These are phyloP conservation scores for Tuberolachnus salignus DNA, from an alignment of 2,888 invertebrate species.

Conservation along the genomic window DNA sequence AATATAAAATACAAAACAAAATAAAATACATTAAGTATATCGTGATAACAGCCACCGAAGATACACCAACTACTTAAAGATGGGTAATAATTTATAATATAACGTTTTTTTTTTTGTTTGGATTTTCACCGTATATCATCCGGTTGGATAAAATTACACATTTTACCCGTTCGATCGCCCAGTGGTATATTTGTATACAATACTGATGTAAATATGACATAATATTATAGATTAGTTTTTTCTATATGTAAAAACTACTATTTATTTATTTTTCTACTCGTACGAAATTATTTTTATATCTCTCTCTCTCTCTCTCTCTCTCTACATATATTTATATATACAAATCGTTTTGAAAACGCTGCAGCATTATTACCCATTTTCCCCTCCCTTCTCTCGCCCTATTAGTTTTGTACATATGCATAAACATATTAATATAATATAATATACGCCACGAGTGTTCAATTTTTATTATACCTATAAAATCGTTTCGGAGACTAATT, in stretches of 20 bases:
- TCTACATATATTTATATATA: conserved; percentile 26
- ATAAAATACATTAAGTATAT: conserved; percentile 12
- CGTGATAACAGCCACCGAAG: background rate
- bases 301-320: too few species aligned
- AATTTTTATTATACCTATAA: conserved; percentile 44
- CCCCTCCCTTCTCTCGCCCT: background rate
- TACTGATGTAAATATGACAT: background rate
- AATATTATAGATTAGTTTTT: conserved; percentile 21
- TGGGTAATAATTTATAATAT: background rate
- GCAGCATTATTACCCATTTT: conserved; percentile 1
- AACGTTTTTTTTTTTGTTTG: conserved; percentile 3
- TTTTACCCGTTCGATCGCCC: background rate
- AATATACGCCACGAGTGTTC: conserved; percentile 55
- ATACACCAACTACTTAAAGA: conserved; percentile 41
- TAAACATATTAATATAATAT: too few species aligned
- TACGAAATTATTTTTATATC: conserved; percentile 23
- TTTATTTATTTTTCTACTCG: conserved; percentile 41
- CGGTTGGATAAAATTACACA: conserved; percentile 2
- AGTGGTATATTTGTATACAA: background rate
- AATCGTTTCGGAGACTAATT: conserved; percentile 31
- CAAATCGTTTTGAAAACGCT: background rate
- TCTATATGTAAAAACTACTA: background rate
- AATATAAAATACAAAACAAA: background rate
- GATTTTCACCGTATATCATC: background rate
- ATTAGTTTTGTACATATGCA: conserved; percentile 26